Conservation (phyloP, 2,888 invertebrate genomes). For the Trachelus troglodyta region DNA sequence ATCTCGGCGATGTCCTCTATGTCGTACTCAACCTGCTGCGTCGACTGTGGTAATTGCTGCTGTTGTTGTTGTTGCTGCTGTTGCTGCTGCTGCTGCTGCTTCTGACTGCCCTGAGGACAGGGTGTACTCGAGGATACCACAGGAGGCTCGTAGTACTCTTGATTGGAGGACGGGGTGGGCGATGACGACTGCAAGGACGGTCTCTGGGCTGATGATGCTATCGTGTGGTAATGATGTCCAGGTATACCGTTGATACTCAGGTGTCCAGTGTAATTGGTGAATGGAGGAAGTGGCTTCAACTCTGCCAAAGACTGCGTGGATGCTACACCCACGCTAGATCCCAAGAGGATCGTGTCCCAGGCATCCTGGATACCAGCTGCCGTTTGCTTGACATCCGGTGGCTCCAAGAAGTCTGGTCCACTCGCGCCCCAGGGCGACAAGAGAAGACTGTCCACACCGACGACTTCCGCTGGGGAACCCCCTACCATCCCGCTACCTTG, state of each 20-base stretch:
- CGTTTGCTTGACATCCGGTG: slow-evolving; percentile 58
- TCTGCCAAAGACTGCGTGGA: slow-evolving; percentile 80
- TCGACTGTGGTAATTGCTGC: slow-evolving; percentile 62
- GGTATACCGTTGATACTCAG: slow-evolving; percentile 89
- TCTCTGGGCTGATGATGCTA: slow-evolving; percentile 70
- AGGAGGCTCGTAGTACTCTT: slow-evolving; percentile 63
- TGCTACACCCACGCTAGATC: slow-evolving; percentile 69
- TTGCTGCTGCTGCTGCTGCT: slow-evolving; percentile 46
- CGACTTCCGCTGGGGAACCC: slow-evolving; percentile 56
- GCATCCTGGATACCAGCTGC: slow-evolving; percentile 70
- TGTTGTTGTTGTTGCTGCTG: slow-evolving; percentile 70
- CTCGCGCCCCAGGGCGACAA: slow-evolving; percentile 57
- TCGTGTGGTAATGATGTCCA: slow-evolving; percentile 88
- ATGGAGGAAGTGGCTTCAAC: slow-evolving; percentile 86
- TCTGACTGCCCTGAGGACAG: slow-evolving; percentile 56
- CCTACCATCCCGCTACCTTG: slow-evolving; percentile 54
- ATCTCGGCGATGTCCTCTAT: slow-evolving; percentile 88
- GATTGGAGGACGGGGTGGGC: slow-evolving; percentile 61
- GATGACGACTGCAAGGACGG: slow-evolving; percentile 60
- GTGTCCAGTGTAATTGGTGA: slow-evolving; percentile 87
- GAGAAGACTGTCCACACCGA: slow-evolving; percentile 58
- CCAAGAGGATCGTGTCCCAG: slow-evolving; percentile 75
- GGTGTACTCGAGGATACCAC: slow-evolving; percentile 68
- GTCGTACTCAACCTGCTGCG: slow-evolving; percentile 72
- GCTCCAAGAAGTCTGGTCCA: slow-evolving; percentile 54